Evolutionary conservation across 2,888 invertebrate genomes (phyloP), one percentile per base, ranked within the genome.

Genomic region (Amiota mariae): DNA sequence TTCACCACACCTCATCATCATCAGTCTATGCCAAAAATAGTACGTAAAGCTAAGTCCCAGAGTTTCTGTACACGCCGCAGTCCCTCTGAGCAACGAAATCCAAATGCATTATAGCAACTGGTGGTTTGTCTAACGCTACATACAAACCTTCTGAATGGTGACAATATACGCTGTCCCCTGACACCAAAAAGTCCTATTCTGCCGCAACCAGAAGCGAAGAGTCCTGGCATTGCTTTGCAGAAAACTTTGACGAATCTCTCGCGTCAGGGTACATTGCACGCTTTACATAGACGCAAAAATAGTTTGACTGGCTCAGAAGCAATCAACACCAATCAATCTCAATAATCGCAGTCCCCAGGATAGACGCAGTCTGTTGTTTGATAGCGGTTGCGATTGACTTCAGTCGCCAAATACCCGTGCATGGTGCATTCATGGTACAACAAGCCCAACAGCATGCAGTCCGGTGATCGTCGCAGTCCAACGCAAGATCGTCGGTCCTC

Each of bases 11-110:
- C 90, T 91, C 91, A 89, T 89, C 87, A 88, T 74, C 89, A 88
- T 76, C 89, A 87, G 79, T 89, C 89, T 77, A 85, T 89, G 81
- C 90, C 90, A 10, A 90, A 90, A 85, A 90, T n/a, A n/a, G n/a
- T 90, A 76, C 90, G 90, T 73, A 90, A 90, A 83, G 90, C 90
- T 73, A 90, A 90, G 77, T 90, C 90, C 0, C 90, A 90, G 81
- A 90, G 90, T 77, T 90, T 90, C 79, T 88, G 90, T 76, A 89
- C 90, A 0, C 88, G 89, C n/a, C 89, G 91, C 78, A 88, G 89
- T 74, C 90, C 90, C 68, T 90, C 90, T 20, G 90, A 90, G 73
- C 87, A 90, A 0, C 86, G 89, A 11, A 89, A 89, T 78, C 90
- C 90, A 10, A 87, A 85, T 75, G 79, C 81, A 12, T 64, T 73